Conservation (phyloP, 2,888 invertebrate species). For the Cybosia mesomella region DNA sequence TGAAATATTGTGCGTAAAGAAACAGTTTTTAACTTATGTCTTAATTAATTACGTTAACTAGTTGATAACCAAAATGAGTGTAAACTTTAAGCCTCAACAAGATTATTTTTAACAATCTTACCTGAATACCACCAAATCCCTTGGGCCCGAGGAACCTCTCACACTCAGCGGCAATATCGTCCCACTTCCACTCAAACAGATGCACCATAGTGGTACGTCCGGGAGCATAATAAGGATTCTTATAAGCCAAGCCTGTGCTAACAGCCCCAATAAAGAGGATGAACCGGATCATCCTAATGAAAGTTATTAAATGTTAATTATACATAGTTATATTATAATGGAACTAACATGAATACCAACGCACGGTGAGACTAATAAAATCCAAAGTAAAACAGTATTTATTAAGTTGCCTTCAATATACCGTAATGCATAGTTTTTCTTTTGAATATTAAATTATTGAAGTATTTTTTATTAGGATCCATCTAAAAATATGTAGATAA, state of each 20-base stretch:
- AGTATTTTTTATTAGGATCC: too few relatives aligned
- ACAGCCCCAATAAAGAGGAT: conserved; percentile 65
- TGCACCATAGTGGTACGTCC: conserved; percentile 90
- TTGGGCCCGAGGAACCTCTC: conserved; percentile 91
- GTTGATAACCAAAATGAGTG: not conserved
- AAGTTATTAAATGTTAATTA: too few relatives aligned
- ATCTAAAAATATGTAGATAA: too few relatives aligned
- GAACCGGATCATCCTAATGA: conserved; percentile 71
- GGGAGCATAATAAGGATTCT: conserved; percentile 86
- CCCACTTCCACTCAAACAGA: conserved; percentile 94
- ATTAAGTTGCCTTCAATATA: too few relatives aligned
- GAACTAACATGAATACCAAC: too few relatives aligned
- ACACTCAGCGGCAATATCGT: conserved; percentile 93
- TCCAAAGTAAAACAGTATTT: too few relatives aligned
- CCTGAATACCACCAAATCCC: conserved; percentile 92
- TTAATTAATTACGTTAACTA: too few relatives aligned
- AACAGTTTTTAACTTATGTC: not conserved
- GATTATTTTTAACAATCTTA: conserved; percentile 55
- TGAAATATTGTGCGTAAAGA: not conserved
- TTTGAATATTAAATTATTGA: too few relatives aligned
- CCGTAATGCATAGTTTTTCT: too few relatives aligned
- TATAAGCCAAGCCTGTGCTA: conserved; percentile 72
- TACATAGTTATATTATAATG: too few relatives aligned
- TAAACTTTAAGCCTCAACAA: not conserved
- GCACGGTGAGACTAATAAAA: too few relatives aligned